These are phyloP conservation scores for Ectemnius cavifrons DNA, from an alignment of 2,888 invertebrate genomes.

Conservation along the genomic window DNA sequence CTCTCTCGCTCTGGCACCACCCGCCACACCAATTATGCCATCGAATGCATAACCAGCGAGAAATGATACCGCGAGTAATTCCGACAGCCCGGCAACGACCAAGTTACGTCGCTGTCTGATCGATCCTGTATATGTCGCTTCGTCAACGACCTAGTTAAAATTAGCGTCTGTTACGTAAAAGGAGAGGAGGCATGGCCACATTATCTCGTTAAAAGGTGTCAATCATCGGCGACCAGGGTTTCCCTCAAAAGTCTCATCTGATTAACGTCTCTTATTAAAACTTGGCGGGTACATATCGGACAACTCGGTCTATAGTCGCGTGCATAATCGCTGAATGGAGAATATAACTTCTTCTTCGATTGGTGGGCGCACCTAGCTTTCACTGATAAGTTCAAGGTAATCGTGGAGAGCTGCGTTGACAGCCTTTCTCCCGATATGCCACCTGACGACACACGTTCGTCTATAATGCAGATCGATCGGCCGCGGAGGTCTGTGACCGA, in stretches of 20 bases:
- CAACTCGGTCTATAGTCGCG: too few species aligned
- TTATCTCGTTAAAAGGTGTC: slow-evolving; percentile 66
- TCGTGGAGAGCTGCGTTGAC: background rate
- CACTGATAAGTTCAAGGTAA: background rate
- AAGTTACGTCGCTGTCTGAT: slow-evolving; percentile 4
- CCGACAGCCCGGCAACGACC: background rate
- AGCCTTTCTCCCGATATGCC: background rate
- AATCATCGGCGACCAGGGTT: slow-evolving; percentile 64
- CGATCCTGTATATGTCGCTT: slow-evolving; percentile 15
- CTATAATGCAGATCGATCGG: background rate
- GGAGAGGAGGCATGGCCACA: slow-evolving; percentile 36
- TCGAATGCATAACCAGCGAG: slow-evolving; percentile 26
- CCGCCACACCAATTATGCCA: slow-evolving; percentile 1
- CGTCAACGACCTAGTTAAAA: slow-evolving; percentile 62
- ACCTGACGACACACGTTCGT: background rate
- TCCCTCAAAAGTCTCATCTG: slow-evolving; percentile 57
- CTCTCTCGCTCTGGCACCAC: background rate
- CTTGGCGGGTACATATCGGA: background rate
- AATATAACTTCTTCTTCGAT: background rate
- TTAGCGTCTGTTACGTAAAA: slow-evolving; percentile 67
- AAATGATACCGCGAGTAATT: background rate
- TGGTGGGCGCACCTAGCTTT: background rate
- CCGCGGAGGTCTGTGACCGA: background rate
- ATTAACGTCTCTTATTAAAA: too few species aligned
- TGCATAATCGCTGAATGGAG: too few species aligned